Base-by-base conservation (phyloP, 2,797 vertebrate genomes). In the Sebastes flavidus region DNA sequence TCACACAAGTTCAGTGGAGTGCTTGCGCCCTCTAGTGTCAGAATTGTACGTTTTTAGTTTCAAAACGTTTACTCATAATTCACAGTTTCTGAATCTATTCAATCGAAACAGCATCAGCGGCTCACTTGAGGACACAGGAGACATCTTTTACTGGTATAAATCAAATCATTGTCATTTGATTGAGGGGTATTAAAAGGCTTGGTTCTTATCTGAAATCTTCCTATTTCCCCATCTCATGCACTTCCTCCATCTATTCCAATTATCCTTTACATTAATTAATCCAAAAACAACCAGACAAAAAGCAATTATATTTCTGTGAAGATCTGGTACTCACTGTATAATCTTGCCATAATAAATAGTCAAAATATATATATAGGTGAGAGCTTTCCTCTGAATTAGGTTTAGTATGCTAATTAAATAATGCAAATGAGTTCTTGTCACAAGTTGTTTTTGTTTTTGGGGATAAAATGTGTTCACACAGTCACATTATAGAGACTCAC, bases 1-100 rank as follows among this genome's bases (percentile, higher is more conserved):
- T 55, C 8, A 20, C 10, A 78, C 3, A 5, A 25, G 14, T 59
- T 78, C 11, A 69, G 32, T 86, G 76, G 83, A 82, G 85, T 54
- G 65, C 25, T 77, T 36, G 38, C 81, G 88, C 89, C 90, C 89
- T 88, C 93, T 94, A 86, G 91, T 87, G 94, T 65, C 65, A 38
- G 16, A 63, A 11, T 30, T 58, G 14, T 59, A 4, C 0, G 22
- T 30, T 68, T 66, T 9, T 54, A 20, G 2, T 27, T n/a, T 67
- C n/a, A 29, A 52, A 56, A 13, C 2, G 4, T 77, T 12, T 16
- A 22, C 60, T 36, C 25, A 32, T 11, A 36, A 25, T 59, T 62
- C 55, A 27, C 42, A 27, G 9, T 42, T n/a, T 59, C 36, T n/a
- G 38, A 13, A 42, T 27, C 7, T 12, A 1, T 63, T 59, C 10